Conservation (phyloP, 2,797 vertebrate species). For the Propithecus deckenii region DNA sequence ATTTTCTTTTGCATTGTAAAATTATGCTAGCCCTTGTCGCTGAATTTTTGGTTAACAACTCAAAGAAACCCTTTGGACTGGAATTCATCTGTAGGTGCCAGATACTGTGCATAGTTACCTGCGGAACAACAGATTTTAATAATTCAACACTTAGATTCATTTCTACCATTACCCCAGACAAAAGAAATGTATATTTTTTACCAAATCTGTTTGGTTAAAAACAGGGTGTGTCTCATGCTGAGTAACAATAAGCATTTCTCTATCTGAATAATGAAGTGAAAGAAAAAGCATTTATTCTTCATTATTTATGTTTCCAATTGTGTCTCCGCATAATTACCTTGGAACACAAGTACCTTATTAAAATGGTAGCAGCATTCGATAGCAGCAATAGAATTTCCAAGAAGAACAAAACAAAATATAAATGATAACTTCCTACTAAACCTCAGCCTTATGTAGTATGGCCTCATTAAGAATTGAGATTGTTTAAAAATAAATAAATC, state of each 20-base stretch:
- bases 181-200: background rate
- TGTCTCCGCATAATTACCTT: slow-evolving; percentile 39
- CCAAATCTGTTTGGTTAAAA: slow-evolving; percentile 45
- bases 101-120: background rate
- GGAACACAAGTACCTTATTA: slow-evolving; percentile 34
- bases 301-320: slow-evolving; percentile 52
- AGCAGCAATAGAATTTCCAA: slow-evolving; percentile 39
- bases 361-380: slow-evolving; percentile 29
- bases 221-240: background rate
- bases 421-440: slow-evolving; percentile 30
- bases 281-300: slow-evolving; percentile 50
- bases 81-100: slow-evolving; percentile 6
- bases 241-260: slow-evolving; percentile 38
- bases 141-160: slow-evolving; percentile 34
- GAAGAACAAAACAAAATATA: slow-evolving; percentile 38
- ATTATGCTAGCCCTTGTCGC: slow-evolving; percentile 25
- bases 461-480: background rate
- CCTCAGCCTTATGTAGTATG: background rate
- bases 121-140: slow-evolving; percentile 35
- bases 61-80: slow-evolving; percentile 18
- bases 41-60: slow-evolving; percentile 53
- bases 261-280: slow-evolving; percentile 26
- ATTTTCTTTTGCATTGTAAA: slow-evolving; percentile 59
- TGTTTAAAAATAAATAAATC: background rate
- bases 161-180: background rate